Evolutionary conservation across 2,113 vertebrate genomes (phyloP), one percentile per base, ranked within the genome.

Genomic region (Rhinoptilus africanus): DNA sequence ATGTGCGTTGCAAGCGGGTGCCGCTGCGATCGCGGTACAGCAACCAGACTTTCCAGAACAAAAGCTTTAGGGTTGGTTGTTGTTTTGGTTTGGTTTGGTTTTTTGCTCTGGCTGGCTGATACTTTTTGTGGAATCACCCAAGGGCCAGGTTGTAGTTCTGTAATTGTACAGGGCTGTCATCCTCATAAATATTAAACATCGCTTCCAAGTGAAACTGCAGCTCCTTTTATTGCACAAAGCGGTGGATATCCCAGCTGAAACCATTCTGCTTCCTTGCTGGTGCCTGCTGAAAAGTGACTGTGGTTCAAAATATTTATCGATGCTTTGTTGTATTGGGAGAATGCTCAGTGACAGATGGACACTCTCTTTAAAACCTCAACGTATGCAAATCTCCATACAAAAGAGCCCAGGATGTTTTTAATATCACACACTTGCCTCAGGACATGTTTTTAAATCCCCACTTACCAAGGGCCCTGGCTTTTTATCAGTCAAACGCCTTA

Each of bases 401-500:
- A 99, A 98, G 98, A 98, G 98, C 98, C 98, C 97, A 98, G 99
- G 99, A 99, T 98, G 99, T 99, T 99, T 99, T 99, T 98, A 99
- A 99, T 99, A 98, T 98, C 98, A 97, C 98, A 98, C 98, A 96
- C 98, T 98, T 96, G 99, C 99, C 99, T 99, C 98, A 34, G 99
- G 99, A 98, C 98, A 97, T 97, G 97, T 98, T 98, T 99, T 99
- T 98, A 98, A 99, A 99, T 99, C 99, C 99, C 98, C 98, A 96
- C 98, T 98, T 98, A 99, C 98, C 98, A 96, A 96, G 98, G 98
- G 98, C 98, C 98, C 98, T 92, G 97, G 98, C 98, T 98, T 98
- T 99, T 99, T 98, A 99, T 99, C 99, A 99, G 99, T 99, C 99
- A 98, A 98, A 98, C 94, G 99, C 99, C 99, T 98, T 99, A 98